Base-by-base conservation (phyloP, 1,140 invertebrate genomes). In the Procambarus clarkii region DNA sequence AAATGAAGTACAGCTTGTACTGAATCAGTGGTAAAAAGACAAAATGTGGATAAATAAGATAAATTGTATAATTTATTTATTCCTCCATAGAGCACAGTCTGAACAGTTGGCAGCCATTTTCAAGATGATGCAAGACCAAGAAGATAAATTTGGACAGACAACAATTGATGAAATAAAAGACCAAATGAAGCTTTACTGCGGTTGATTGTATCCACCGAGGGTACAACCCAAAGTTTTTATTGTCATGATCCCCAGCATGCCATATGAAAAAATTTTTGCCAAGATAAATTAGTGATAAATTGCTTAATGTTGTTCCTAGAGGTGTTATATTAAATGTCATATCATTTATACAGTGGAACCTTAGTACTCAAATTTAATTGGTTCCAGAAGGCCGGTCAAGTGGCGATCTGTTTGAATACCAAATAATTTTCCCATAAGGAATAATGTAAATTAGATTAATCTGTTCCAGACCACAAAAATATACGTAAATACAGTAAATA, bases 151-250 rank as follows among this genome's bases (percentile, higher is more conserved):
- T 85, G 88, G 88, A 8, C 71, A 91, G 54, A 91, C 88, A 24
- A 85, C 88, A 15, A 91, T 91, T 24, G 88, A 91, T n/a, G 88
- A 91, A 18, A 91, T 91, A 48, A 91, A 91, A 45, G 88, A 91
- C 76, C 88, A 91, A 34, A 91, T 91, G 88, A 91, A 91, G 24
- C 82, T 91, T 8, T 91, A 91, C 15, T 91, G 88, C 71, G 76
- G 88, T 50, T 91, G 86, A 69, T 50, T 45, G 64, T 11, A 69
- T 21, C 18, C 21, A 54, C 13, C 50, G 13, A 54, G 13, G 21
- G 5, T 69, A 69, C 64, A 69, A 18, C 64, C 21, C 60, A 64
- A 18, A 18, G 11, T 69, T 18, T 18, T 69, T 69, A 21, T 69
- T 21, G 1, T 18, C 15, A n/a, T 69, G 5, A n/a, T n/a, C 64